Percentiles rank a stretch among this genome's conserved stretches.
Evolutionary conservation across 2,888 invertebrate genomes (phyloP).

Genomic region (Standfussiana lucernea): DNA sequence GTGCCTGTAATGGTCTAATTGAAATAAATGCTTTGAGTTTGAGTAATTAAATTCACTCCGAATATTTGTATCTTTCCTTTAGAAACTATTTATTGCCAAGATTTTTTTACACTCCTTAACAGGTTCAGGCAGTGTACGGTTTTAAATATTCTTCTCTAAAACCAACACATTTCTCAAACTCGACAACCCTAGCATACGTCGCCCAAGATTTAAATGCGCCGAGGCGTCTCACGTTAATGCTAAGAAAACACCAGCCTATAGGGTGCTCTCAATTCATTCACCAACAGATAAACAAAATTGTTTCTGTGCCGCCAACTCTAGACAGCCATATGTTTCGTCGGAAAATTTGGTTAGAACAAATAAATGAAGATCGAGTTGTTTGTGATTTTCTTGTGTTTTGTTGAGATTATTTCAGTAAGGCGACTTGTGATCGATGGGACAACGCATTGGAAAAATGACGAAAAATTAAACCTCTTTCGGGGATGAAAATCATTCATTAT

Average conservation of each 20-base stretch:
- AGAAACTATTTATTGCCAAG: too few species aligned
- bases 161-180: background rate
- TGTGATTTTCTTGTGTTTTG: background rate
- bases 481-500: background rate
- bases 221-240: slow-evolving; percentile 85
- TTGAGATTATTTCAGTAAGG: background rate
- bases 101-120: too few species aligned
- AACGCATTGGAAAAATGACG: background rate
- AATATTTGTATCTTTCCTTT: too few species aligned
- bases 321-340: slow-evolving; percentile 51
- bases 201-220: slow-evolving; percentile 83
- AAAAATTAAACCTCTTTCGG: background rate
- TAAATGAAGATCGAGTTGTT: slow-evolving; percentile 29
- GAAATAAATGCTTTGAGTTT: too few species aligned
- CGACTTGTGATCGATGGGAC: background rate
- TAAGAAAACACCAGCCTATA: slow-evolving; percentile 87
- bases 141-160: too few species aligned
- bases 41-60: too few species aligned
- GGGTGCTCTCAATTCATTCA: slow-evolving; percentile 88
- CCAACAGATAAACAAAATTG: slow-evolving; percentile 83
- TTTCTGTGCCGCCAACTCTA: slow-evolving; percentile 28
- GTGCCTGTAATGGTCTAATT: too few species aligned
- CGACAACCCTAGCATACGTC: slow-evolving; percentile 82
- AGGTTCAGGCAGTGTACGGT: too few species aligned
- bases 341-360: slow-evolving; percentile 22